A percentile compares a stretch with the other conserved stretches of the same genome.
Conservation (phyloP, 2,888 invertebrate species). For the Thereva unica region DNA sequence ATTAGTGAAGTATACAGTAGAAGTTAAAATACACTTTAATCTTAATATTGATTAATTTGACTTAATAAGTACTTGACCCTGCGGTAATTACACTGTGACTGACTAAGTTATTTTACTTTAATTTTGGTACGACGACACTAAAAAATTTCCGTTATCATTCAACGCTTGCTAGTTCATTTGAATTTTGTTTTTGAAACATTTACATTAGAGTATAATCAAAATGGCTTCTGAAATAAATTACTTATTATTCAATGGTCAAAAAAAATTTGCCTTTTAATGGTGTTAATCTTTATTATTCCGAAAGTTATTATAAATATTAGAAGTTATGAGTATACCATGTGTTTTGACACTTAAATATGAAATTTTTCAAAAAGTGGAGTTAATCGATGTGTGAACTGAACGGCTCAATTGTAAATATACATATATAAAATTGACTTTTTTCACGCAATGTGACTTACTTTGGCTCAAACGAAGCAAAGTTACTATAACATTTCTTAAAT, state of each 20-base stretch:
- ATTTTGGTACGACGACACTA: no score
- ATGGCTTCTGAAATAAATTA: neutral
- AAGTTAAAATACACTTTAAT: constrained; percentile 1
- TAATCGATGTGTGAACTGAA: no score
- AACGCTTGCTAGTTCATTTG: no score
- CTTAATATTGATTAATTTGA: constrained; percentile 1
- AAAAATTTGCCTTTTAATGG: constrained; percentile 9
- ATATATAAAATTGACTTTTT: no score
- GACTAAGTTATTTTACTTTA: constrained; percentile 2
- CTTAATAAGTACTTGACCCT: neutral
- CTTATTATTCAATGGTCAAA: constrained; percentile 11
- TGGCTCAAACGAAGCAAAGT: no score
- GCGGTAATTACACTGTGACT: constrained; percentile 8
- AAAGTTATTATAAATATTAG: constrained; percentile 8
- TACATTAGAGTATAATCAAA: neutral
- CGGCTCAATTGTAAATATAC: no score
- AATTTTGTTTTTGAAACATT: no score
- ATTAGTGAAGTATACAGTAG: constrained; percentile 13
- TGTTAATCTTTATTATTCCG: constrained; percentile 1
- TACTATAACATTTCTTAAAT: no score
- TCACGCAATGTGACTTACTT: no score
- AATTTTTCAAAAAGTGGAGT: no score
- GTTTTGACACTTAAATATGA: no score
- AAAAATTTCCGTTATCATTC: no score
- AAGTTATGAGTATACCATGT: neutral